Evolutionary conservation across 2,113 vertebrate genomes (phyloP), one percentile per base, ranked within the genome.

Genomic region (Nesoenas mayeri): DNA sequence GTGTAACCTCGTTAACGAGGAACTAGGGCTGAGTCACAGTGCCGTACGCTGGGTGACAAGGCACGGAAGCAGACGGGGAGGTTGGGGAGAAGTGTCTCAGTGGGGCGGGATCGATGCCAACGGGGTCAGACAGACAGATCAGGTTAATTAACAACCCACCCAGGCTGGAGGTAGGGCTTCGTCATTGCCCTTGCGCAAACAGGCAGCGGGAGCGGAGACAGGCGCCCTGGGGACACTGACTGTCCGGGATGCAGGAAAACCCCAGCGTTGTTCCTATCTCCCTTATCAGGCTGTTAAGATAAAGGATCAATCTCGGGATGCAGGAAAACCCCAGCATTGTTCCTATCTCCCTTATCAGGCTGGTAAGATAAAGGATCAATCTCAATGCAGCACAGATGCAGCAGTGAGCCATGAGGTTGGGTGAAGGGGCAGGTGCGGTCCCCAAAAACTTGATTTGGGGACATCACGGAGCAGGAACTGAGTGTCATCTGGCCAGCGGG

Each of bases 21-120:
- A 97, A 85, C 74, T 71, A 47, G 89, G 28, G 70, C 62, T 96
- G 95, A 96, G 93, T 97, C 91, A 96, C 89, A 77, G 53, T 6
- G 56, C 50, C 15, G 3, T 0, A 1, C 0, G 1, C 50, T n/a
- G 64, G 36, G 69, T 86, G 86, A 92, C 57, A n/a, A 54, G 36
- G 83, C 86, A n/a, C 7, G 83, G 91, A 93, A 92, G 67, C 8
- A 66, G 53, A 58, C 0, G 0, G 26, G 53, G 31, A 56, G 66
- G 70, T 36, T 79, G 61, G 22, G 11, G 58, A 80, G 58, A 79
- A 58, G 54, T 50, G 53, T 36, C 54, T 85, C 13, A 4, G 0
- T 20, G 82, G 48, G 66, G 10, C 1, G 4, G 47, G 70, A 29
- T 6, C 0, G 5, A 29, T 74, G 82, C 70, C 86, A 74, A 6